These are phyloP conservation scores for Leptopterna dolabrata DNA, from an alignment of 2,888 invertebrate genomes.

Conservation along the genomic window DNA sequence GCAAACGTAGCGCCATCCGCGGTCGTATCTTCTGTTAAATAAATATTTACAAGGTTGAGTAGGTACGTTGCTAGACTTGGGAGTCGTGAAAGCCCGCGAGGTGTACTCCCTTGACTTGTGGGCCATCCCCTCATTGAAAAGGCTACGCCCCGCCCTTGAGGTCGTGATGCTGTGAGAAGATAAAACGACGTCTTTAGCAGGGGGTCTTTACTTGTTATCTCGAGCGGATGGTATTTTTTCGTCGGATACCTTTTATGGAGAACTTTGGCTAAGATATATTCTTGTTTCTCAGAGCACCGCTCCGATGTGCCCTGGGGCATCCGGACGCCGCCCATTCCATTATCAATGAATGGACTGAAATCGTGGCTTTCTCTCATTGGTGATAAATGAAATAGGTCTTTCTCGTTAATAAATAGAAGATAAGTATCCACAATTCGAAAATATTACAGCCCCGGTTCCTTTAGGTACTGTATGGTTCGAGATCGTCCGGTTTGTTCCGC, in stretches of 20 bases:
- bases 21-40: not conserved
- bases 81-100: constrained; percentile 18
- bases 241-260: not conserved
- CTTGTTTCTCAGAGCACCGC: not conserved
- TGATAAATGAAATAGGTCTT: not conserved
- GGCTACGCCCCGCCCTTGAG: not conserved
- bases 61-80: not conserved
- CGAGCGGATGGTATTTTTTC: not conserved
- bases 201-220: not conserved
- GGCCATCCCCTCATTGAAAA: not conserved
- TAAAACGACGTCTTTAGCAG: constrained; percentile 23
- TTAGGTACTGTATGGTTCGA: too few relatives aligned
- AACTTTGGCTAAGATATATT: not conserved
- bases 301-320: not conserved
- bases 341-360: not conserved
- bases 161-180: not conserved
- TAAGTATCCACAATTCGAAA: too few relatives aligned
- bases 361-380: not conserved
- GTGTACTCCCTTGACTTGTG: not conserved
- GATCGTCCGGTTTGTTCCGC: too few relatives aligned
- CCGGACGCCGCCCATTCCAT: not conserved
- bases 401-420: not conserved
- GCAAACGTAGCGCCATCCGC: not conserved
- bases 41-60: constrained; percentile 9
- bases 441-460: too few relatives aligned